Conservation (phyloP, 2,888 invertebrate genomes). For the Idaea biselata region DNA sequence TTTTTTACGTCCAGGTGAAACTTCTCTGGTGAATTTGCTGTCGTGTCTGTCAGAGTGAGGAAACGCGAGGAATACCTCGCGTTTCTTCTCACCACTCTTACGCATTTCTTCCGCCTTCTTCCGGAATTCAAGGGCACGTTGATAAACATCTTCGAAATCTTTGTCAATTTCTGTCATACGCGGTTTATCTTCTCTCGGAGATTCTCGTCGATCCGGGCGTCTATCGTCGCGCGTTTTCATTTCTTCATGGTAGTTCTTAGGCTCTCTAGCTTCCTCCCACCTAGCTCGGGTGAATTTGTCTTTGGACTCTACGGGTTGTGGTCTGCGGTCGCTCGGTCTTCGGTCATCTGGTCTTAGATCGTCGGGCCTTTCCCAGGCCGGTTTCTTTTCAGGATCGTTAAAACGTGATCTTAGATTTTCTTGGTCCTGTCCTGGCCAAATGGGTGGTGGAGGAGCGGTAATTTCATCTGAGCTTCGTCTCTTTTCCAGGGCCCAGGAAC, state of each 20-base stretch:
- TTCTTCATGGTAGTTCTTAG: slow-evolving; percentile 23
- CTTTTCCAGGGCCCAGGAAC: slow-evolving; percentile 71
- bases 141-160: slow-evolving; percentile 63
- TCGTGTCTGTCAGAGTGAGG: slow-evolving; percentile 18
- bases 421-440: slow-evolving; percentile 55
- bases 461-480: slow-evolving; percentile 51
- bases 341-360: slow-evolving; percentile 29
- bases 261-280: background rate
- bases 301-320: slow-evolving; percentile 13
- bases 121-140: slow-evolving; percentile 56
- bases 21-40: background rate
- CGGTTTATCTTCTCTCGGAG: slow-evolving; percentile 20
- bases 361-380: slow-evolving; percentile 19
- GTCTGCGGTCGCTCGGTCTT: slow-evolving; percentile 37
- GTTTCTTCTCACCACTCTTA: slow-evolving; percentile 33
- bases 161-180: slow-evolving; percentile 42
- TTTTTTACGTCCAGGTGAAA: slow-evolving; percentile 6
- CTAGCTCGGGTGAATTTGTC: slow-evolving; percentile 14
- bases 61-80: slow-evolving; percentile 31
- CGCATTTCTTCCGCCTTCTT: slow-evolving; percentile 58
- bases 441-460: slow-evolving; percentile 58
- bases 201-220: slow-evolving; percentile 22
- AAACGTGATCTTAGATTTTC: slow-evolving; percentile 22
- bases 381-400: slow-evolving; percentile 24
- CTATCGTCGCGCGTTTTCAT: slow-evolving; percentile 11